A percentile compares a stretch with the other conserved stretches of the same genome.
Conservation (phyloP, 2,797 vertebrate genomes). For the Apogon hyalosoma region DNA sequence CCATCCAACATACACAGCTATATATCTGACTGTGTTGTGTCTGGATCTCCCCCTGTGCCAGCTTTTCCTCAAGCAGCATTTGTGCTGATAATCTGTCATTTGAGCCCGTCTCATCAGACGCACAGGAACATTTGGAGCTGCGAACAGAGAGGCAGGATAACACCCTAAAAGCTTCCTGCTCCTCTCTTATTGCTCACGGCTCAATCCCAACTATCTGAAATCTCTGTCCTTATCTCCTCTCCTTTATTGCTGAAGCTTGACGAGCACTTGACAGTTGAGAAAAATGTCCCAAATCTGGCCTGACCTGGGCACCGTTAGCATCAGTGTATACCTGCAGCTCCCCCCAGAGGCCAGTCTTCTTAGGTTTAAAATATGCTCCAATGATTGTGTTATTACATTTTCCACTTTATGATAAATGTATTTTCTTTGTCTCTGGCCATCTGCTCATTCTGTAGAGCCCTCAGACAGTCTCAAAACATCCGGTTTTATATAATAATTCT, state of each 20-base stretch:
- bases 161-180: constrained; percentile 60
- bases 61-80: constrained; percentile 55
- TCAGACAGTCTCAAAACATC: constrained; percentile 43
- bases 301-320: constrained; percentile 17
- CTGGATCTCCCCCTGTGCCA: constrained; percentile 48
- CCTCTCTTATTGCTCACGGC: constrained; percentile 59
- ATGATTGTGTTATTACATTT: constrained; percentile 16
- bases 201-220: constrained; percentile 62
- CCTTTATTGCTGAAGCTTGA: constrained; percentile 66
- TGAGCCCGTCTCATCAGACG: constrained; percentile 60
- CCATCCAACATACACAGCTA: constrained; percentile 14
- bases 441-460: constrained; percentile 30
- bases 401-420: constrained; percentile 12
- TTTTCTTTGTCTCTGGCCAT: constrained; percentile 33
- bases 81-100: constrained; percentile 69
- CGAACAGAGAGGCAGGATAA: constrained; percentile 60
- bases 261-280: constrained; percentile 51
- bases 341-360: constrained; percentile 53
- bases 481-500: constrained; percentile 47
- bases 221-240: constrained; percentile 66
- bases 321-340: constrained; percentile 60
- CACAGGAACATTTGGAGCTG: constrained; percentile 62
- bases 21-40: constrained; percentile 31
- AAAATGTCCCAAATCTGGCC: constrained; percentile 43
- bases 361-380: background rate